phyloP scores from a whole-genome alignment of 2,797 vertebrate genomes.

The Percopsis omiscomaycus region DNA sequence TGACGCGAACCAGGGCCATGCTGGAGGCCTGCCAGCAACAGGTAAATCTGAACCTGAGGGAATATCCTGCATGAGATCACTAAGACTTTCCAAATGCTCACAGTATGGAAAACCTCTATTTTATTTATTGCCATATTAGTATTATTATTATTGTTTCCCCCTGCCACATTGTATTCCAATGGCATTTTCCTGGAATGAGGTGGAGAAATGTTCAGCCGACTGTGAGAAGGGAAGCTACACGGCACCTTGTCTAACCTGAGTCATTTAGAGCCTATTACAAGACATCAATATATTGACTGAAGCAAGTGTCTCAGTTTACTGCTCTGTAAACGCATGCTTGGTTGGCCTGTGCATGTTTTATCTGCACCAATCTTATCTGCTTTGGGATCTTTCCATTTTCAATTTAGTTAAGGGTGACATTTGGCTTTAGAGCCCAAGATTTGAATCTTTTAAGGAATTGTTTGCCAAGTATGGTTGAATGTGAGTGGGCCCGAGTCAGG shows the following conservation, averaged over 20 bases:
- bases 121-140: too few species aligned
- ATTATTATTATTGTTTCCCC: too few species aligned
- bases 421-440: constrained; percentile 38
- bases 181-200: constrained; percentile 31
- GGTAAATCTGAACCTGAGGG: constrained; percentile 49
- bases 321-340: constrained; percentile 70
- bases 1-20: constrained; percentile 48
- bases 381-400: constrained; percentile 63
- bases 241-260: constrained; percentile 64
- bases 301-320: constrained; percentile 72
- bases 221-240: constrained; percentile 50
- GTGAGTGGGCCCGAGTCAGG: neutral
- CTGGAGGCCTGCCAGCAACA: constrained; percentile 59
- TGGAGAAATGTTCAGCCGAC: constrained; percentile 23
- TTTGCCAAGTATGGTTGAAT: constrained; percentile 13
- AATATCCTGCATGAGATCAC: neutral
- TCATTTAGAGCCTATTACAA: constrained; percentile 78
- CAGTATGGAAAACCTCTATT: too few species aligned
- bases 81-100: too few species aligned
- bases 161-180: constrained; percentile 18
- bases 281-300: constrained; percentile 75
- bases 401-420: constrained; percentile 27
- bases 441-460: constrained; percentile 17
- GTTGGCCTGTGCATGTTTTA: constrained; percentile 68
- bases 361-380: constrained; percentile 69